Percentiles rank a stretch among this genome's conserved stretches.
phyloP scores from a whole-genome alignment of 2,797 vertebrate species.

The Pseudocheirus occidentalis region DNA sequence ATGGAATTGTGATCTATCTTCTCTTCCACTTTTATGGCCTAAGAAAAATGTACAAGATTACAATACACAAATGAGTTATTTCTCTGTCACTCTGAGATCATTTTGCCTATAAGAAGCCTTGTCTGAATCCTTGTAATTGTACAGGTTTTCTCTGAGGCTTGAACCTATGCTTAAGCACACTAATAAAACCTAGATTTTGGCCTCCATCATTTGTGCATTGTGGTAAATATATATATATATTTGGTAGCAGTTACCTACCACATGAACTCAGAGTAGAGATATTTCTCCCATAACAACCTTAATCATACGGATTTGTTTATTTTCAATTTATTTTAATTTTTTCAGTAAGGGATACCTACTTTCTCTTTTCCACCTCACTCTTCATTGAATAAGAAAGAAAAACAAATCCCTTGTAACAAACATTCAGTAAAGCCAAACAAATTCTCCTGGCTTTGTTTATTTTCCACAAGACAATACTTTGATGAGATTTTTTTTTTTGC shows the following conservation, averaged over 20 bases:
- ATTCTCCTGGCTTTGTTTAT: not conserved
- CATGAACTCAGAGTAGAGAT: not conserved
- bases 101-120: not conserved
- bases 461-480: not conserved
- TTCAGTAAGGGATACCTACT: not conserved
- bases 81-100: not conserved
- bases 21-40: not conserved
- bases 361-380: not conserved
- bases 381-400: not conserved
- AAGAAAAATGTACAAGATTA: not conserved
- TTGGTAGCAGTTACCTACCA: not conserved
- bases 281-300: not conserved
- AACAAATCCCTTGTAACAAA: not conserved
- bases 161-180: not conserved
- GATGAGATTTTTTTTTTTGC: not conserved
- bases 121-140: not conserved
- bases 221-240: not conserved
- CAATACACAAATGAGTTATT: not conserved
- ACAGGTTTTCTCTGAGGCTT: not conserved
- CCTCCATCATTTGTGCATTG: not conserved
- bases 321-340: not conserved
- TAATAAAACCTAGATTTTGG: not conserved
- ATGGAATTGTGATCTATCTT: not conserved
- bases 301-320: not conserved
- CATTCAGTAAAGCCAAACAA: not conserved